These are phyloP conservation scores for Tragelaphus strepsiceros DNA, from an alignment of 2,113 vertebrate species.

Conservation along the genomic window DNA sequence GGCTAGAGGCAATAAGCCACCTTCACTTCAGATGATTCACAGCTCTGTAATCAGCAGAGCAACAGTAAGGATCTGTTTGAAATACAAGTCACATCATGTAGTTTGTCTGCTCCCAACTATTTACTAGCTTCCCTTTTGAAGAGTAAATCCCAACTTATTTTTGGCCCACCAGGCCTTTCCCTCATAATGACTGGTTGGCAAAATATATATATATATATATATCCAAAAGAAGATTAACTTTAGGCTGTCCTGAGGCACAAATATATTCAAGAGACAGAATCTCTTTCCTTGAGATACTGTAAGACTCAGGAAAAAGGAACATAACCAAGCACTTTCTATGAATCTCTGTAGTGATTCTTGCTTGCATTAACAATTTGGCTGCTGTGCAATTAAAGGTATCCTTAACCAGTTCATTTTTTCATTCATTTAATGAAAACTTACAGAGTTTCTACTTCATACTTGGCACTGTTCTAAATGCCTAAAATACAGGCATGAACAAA, in stretches of 20 bases:
- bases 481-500: not conserved
- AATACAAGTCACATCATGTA: not conserved
- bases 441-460: not conserved
- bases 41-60: not conserved
- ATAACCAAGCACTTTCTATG: not conserved
- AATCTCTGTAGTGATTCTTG: not conserved
- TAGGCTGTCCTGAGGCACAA: not conserved
- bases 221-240: not conserved
- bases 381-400: not conserved
- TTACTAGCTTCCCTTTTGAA: not conserved
- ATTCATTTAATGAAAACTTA: not conserved
- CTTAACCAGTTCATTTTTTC: not conserved
- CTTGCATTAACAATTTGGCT: not conserved
- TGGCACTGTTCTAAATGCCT: not conserved
- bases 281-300: not conserved
- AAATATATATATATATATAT: not conserved
- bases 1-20: not conserved
- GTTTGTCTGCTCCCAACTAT: not conserved
- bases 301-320: not conserved
- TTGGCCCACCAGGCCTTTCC: not conserved
- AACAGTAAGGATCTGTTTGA: not conserved
- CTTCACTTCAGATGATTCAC: not conserved
- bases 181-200: not conserved
- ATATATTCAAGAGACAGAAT: not conserved
- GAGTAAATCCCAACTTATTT: not conserved